These are phyloP conservation scores for Zaprionus tsacasi DNA, from an alignment of 1,140 invertebrate species.

Conservation along the genomic window DNA sequence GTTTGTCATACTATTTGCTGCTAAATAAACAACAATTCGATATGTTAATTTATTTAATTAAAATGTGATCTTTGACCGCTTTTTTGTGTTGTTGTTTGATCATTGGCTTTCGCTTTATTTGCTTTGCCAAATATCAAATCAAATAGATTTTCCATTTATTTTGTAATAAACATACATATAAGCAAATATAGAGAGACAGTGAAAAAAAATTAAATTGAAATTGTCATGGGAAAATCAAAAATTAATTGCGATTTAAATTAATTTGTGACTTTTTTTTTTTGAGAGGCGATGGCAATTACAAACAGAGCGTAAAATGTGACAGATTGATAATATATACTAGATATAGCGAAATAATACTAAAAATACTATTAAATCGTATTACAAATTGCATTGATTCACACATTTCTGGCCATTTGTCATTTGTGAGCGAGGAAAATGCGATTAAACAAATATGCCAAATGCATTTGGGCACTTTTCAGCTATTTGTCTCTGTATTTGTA, in stretches of 20 bases:
- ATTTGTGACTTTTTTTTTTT: slow-evolving; percentile 47
- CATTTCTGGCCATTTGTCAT: neutral
- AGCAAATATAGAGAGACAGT: slow-evolving; percentile 52
- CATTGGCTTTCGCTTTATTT: slow-evolving; percentile 1
- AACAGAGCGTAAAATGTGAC: too few species aligned
- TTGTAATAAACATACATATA: slow-evolving; percentile 45
- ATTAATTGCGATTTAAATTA: slow-evolving; percentile 72
- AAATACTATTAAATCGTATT: neutral
- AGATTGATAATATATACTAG: neutral
- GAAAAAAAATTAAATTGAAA: neutral
- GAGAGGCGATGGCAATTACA: slow-evolving; percentile 14
- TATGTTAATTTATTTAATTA: slow-evolving; percentile 7
- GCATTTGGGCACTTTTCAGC: slow-evolving; percentile 46
- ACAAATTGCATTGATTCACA: neutral
- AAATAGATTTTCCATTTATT: slow-evolving; percentile 70
- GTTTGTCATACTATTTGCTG: neutral
- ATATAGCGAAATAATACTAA: neutral
- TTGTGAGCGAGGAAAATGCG: slow-evolving; percentile 43
- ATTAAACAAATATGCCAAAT: slow-evolving; percentile 75
- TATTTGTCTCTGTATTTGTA: slow-evolving; percentile 30
- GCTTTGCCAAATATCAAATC: slow-evolving; percentile 20
- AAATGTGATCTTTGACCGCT: neutral
- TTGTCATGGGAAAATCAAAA: slow-evolving; percentile 55
- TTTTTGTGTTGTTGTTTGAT: neutral
- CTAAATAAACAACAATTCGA: neutral